These are phyloP conservation scores for Gnathonemus echidnorhynchus DNA, from an alignment of 2,113 vertebrate genomes.

Conservation along the genomic window DNA sequence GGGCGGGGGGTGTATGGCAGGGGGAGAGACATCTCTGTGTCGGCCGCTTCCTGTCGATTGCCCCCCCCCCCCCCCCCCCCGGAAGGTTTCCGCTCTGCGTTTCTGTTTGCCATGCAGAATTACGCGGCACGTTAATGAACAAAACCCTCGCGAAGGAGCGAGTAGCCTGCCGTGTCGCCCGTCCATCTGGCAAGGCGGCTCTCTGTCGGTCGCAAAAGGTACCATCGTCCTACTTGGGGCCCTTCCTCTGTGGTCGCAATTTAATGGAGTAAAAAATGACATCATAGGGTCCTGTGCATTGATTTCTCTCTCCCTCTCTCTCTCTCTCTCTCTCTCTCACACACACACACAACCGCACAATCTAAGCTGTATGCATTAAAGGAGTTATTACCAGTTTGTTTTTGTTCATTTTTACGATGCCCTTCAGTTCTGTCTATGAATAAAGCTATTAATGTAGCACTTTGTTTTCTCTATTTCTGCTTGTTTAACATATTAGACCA, in stretches of 20 bases:
- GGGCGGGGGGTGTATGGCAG: neutral
- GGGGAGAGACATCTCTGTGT: conserved; percentile 13
- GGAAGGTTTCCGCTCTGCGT: conserved; percentile 36
- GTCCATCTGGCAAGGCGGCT: neutral
- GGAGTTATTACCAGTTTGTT: neutral
- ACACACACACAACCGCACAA: neutral
- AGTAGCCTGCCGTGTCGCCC: neutral
- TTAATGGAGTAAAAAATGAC: conserved; percentile 20
- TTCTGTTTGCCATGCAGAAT: conserved; percentile 39
- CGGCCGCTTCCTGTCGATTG: conserved; percentile 37
- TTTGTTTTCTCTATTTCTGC: neutral
- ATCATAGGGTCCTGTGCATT: neutral
- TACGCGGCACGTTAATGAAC: neutral
- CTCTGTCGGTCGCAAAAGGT: neutral
- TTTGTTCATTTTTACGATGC: neutral
- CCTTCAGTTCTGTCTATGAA: neutral
- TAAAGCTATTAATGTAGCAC: neutral
- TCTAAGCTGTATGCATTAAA: neutral
- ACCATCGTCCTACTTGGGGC: neutral
- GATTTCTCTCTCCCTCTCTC: neutral
- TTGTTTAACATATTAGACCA: neutral
- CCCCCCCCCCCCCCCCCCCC: conserved; percentile 23
- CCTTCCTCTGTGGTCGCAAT: conserved; percentile 20
- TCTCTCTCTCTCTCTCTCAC: neutral
- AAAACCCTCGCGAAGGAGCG: neutral